phyloP scores from a whole-genome alignment of 2,113 vertebrate species.

The Thunnus maccoyii region DNA sequence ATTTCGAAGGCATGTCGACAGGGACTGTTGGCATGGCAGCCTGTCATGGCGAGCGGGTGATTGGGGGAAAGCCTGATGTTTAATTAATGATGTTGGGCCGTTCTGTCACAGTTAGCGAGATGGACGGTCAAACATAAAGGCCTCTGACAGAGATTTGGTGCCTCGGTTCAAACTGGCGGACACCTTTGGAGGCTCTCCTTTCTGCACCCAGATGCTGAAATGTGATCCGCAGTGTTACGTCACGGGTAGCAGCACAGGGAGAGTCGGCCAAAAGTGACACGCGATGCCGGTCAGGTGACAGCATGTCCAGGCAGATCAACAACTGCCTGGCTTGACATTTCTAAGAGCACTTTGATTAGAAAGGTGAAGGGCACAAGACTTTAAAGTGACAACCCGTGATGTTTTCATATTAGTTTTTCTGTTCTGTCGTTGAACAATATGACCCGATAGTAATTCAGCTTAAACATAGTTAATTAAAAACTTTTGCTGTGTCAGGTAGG shows the following conservation, averaged over 20 bases:
- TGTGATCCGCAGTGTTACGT: conserved; percentile 71
- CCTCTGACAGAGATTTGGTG: conserved; percentile 89
- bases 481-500: neutral
- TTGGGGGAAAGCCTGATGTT: conserved; percentile 84
- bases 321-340: conserved; percentile 44
- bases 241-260: conserved; percentile 6
- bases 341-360: conserved; percentile 41
- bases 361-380: conserved; percentile 15
- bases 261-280: conserved; percentile 58
- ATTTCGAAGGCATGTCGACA: conserved; percentile 76
- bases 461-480: neutral
- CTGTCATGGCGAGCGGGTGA: conserved; percentile 67
- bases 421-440: neutral
- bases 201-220: conserved; percentile 79
- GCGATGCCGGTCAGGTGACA: conserved; percentile 59
- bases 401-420: conserved; percentile 7
- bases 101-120: conserved; percentile 94
- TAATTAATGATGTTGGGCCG: conserved; percentile 95
- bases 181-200: conserved; percentile 77
- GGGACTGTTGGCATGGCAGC: conserved; percentile 69
- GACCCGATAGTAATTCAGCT: neutral
- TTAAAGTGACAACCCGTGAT: conserved; percentile 16
- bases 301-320: conserved; percentile 53
- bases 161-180: conserved; percentile 85
- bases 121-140: conserved; percentile 89